Base-by-base conservation (phyloP, 2,888 invertebrate species). In the Nomada lathburiana region DNA sequence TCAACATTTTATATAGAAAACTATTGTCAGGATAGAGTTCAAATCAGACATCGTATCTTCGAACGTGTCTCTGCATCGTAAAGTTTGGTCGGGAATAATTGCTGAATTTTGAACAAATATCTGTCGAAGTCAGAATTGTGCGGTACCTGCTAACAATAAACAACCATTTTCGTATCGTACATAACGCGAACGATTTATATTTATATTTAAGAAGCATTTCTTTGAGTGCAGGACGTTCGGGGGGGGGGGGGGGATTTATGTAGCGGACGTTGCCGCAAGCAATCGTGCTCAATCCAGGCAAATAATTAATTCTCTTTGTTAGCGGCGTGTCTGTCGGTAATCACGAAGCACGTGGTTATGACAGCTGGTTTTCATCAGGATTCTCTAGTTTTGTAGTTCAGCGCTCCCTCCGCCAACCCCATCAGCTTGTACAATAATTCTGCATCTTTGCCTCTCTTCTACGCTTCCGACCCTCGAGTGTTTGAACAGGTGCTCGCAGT, bases 251-350 rank as follows among this genome's bases (percentile, higher is more conserved):
- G 47, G 57, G 7, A 69, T 72, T 74, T 64, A 82, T 59, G 75
- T 78, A 57, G 70, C 70, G 67, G 74, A 73, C 57, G 60, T 70
- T 47, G 62, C 70, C 57, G 68, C 57, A 47, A 70, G 67, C 73
- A 75, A 64, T 71, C 62, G 76, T 42, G 72, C 57, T 80, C 71
- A 64, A 77, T 83, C 69, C 69, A 62, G 50, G 84, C 65, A 83
- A 83, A 77, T 83, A 83, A 84, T 84, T 84, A 83, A 80, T 84
- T 83, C 71, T 72, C 77, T 83, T 83, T 80, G 84, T 84, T 77
- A 68, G 71, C 59, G 59, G 60, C 52, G 59, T 67, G 68, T 52
- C 67, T 75, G 72, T 76, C 76, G 82, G 63, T 52, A 57, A 76
- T 60, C 69, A 69, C 57, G 69, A 65, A 64, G 82, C 76, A 64